Conservation (phyloP, 2,888 invertebrate genomes). For the Eupithecia dodoneata region DNA sequence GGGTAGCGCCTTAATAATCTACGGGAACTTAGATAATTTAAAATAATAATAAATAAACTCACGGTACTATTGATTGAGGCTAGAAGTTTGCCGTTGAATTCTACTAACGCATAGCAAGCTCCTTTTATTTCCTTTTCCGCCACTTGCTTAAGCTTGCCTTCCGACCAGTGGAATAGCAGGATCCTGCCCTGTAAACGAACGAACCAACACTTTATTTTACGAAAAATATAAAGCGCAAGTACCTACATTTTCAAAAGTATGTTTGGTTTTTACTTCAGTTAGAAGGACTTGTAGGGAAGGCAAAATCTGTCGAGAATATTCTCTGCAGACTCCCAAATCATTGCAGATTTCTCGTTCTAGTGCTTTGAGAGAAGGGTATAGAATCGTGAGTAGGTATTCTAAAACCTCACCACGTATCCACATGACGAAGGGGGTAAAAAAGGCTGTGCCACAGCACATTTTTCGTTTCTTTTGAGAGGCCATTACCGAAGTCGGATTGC, state of each 20-base stretch:
- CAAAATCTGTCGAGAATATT: background rate
- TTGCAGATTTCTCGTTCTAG: background rate
- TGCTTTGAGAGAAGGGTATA: background rate
- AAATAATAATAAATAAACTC: conserved; percentile 53
- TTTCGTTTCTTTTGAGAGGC: too few relatives aligned
- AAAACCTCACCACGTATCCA: too few relatives aligned
- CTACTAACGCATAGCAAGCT: conserved; percentile 95
- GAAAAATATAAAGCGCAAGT: conserved; percentile 53
- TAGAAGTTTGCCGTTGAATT: conserved; percentile 97
- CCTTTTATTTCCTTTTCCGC: conserved; percentile 99
- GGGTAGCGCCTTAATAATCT: too few relatives aligned
- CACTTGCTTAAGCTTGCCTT: conserved; percentile 92
- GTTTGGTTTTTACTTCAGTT: background rate
- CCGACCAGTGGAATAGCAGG: conserved; percentile 94
- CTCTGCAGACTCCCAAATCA: too few relatives aligned
- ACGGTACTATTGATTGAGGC: conserved; percentile 98
- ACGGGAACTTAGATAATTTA: background rate
- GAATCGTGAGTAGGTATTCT: too few relatives aligned
- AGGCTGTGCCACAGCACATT: too few relatives aligned
- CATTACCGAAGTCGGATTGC: too few relatives aligned
- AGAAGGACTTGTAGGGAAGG: background rate
- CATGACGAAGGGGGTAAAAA: too few relatives aligned
- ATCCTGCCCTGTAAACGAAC: conserved; percentile 87
- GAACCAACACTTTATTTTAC: background rate
- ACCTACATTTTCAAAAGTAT: background rate